Evolutionary conservation across 37 sponge, comb jelly and placozoan genomes (phyloP).

Genomic region (Halichondria panicea): DNA sequence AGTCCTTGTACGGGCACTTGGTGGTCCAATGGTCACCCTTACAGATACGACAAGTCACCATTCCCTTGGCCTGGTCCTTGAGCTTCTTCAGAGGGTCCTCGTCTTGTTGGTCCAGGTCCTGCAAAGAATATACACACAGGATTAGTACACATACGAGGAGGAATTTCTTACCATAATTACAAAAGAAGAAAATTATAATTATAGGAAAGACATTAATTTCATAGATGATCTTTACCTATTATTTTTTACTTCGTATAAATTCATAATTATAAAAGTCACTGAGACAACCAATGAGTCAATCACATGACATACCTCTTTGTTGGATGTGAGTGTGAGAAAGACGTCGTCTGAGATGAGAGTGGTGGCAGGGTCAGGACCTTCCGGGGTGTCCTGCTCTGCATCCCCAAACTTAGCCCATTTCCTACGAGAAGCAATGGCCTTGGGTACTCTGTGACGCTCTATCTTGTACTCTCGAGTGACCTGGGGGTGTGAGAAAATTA

Average conservation of each 20-base stretch:
- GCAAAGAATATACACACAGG: not conserved
- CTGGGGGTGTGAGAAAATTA: slow-evolving; percentile 15
- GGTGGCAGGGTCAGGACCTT: slow-evolving; percentile 74
- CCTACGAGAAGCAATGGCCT: slow-evolving; percentile 55
- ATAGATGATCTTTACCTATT: too few species aligned
- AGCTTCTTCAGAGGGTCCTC: slow-evolving; percentile 81
- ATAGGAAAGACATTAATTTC: too few species aligned
- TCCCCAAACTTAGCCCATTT: slow-evolving; percentile 94
- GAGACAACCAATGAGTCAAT: not conserved
- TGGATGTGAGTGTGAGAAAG: slow-evolving; percentile 84
- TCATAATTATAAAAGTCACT: too few species aligned
- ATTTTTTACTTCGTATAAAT: too few species aligned
- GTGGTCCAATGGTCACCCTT: slow-evolving; percentile 96
- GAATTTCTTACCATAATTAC: too few species aligned
- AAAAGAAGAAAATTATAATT: too few species aligned
- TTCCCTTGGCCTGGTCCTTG: slow-evolving; percentile 54
- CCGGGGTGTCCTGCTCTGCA: slow-evolving; percentile 41
- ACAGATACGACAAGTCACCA: slow-evolving; percentile 92
- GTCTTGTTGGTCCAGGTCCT: slow-evolving; percentile 78
- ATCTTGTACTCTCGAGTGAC: slow-evolving; percentile 65
- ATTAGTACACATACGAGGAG: not conserved
- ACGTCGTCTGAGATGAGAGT: slow-evolving; percentile 89
- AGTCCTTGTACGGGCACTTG: slow-evolving; percentile 93
- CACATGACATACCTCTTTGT: slow-evolving; percentile 57
- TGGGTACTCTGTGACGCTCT: slow-evolving; percentile 63